Base-by-base conservation (phyloP, 2,797 vertebrate species). In the Macrochelys suwanniensis region DNA sequence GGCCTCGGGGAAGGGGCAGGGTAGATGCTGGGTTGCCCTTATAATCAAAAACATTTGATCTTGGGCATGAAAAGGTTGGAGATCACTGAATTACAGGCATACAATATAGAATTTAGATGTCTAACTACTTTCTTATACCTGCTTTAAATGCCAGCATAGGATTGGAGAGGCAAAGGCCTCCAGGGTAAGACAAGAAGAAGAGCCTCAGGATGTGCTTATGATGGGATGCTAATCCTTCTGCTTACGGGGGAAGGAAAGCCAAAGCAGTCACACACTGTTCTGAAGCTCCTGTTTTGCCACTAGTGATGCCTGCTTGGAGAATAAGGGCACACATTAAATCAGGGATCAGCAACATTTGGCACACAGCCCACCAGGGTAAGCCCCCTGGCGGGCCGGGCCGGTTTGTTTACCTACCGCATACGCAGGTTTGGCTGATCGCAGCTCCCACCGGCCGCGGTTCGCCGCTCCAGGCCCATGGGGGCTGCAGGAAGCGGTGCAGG, bases 121-220 rank as follows among this genome's bases (percentile, higher is more conserved):
- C 78, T 89, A 94, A 96, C 92, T 91, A 91, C 45, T 89, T 50
- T n/a, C 9, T 84, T 78, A 7, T 71, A 68, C 45, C 82, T 78
- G 68, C 92, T 94, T 45, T 91, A 79, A 23, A 93, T 71, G 7
- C 86, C 92, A 92, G 94, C 94, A 95, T 92, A 89, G 95, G 95
- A 82, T 80, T 2, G 68, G 23, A 42, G 4, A 94, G 78, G 5
- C 19, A 6, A 84, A 61, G 91, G 94, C 87, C 31, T 92, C 82
- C 84, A 93, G 71, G 3, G 15, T 94, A 89, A 23, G 56, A 45
- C 96, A 86, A 94, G 90, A 87, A 79, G 25, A 7, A 19, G 82
- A 79, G 12, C 42, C 5, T 61, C 57, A 88, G 89, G 89, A 84
- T 3, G 74, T 93, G 93, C 53, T 90, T 11, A 26, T 92, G 95